Percentiles rank a stretch among this genome's conserved stretches.
Evolutionary conservation across 2,797 vertebrate species (phyloP).

Genomic region (Spinus pinus): DNA sequence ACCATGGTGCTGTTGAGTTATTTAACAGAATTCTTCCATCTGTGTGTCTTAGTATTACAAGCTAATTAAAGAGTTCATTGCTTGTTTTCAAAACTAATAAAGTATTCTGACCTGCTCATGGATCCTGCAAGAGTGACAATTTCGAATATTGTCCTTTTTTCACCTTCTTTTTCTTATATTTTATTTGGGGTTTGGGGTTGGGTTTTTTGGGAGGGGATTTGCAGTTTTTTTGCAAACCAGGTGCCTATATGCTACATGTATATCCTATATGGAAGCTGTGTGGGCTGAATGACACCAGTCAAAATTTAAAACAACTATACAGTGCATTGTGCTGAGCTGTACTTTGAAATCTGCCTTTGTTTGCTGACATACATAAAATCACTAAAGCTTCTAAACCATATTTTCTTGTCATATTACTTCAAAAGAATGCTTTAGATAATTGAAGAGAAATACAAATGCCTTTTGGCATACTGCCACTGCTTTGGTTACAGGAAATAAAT

Average conservation of each 20-base stretch:
- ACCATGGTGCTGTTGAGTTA: background rate
- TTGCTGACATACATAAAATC: background rate
- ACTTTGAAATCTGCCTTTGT: background rate
- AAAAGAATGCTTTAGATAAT: background rate
- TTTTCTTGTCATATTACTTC: background rate
- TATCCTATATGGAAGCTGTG: background rate
- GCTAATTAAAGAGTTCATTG: background rate
- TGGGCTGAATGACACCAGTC: background rate
- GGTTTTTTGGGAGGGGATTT: background rate
- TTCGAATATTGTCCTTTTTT: background rate
- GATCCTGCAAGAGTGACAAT: background rate
- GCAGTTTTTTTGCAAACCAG: background rate
- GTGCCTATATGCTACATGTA: background rate
- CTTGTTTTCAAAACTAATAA: background rate
- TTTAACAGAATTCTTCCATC: background rate
- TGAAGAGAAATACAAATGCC: background rate
- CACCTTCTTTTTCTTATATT: background rate
- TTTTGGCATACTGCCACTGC: background rate
- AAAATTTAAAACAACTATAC: background rate
- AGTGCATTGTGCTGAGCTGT: background rate
- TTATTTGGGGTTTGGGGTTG: background rate
- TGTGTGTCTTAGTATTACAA: background rate
- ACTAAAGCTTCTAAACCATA: background rate
- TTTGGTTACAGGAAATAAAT: conserved; percentile 5
- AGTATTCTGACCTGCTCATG: background rate